Evolutionary conservation across 2,113 vertebrate genomes (phyloP).

Genomic region (Columbina picui): DNA sequence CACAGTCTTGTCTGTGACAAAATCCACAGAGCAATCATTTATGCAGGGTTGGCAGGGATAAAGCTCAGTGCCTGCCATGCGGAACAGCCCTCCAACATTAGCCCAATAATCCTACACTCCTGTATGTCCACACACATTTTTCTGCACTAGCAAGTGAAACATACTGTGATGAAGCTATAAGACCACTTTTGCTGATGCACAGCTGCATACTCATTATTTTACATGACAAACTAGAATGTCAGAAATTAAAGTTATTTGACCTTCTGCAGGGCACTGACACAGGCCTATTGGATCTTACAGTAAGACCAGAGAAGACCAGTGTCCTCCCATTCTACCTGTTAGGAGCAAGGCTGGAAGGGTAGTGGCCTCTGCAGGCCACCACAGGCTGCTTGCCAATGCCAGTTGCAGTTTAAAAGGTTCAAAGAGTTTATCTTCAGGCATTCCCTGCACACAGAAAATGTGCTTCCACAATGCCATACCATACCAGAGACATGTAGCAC

Average conservation of each 20-base stretch:
- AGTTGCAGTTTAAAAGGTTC: background rate
- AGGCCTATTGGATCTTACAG: background rate
- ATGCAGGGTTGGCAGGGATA: background rate
- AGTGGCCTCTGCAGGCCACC: background rate
- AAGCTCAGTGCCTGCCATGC: background rate
- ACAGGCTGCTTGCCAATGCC: background rate
- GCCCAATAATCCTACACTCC: background rate
- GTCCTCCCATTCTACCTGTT: background rate
- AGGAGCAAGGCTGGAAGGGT: background rate
- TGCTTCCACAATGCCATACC: background rate
- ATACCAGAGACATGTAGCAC: background rate
- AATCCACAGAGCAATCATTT: background rate
- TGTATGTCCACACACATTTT: background rate
- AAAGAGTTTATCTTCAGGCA: background rate
- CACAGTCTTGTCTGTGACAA: background rate
- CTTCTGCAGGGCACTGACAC: background rate
- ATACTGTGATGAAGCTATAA: background rate
- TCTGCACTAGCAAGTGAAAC: background rate
- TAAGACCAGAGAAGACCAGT: background rate
- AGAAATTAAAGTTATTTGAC: background rate
- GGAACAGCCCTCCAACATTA: background rate
- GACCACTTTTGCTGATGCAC: background rate
- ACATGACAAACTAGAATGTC: background rate
- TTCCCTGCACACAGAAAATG: background rate
- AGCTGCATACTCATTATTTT: background rate